Base-by-base conservation (phyloP, 2,888 invertebrate genomes). In the Morpho helenor region DNA sequence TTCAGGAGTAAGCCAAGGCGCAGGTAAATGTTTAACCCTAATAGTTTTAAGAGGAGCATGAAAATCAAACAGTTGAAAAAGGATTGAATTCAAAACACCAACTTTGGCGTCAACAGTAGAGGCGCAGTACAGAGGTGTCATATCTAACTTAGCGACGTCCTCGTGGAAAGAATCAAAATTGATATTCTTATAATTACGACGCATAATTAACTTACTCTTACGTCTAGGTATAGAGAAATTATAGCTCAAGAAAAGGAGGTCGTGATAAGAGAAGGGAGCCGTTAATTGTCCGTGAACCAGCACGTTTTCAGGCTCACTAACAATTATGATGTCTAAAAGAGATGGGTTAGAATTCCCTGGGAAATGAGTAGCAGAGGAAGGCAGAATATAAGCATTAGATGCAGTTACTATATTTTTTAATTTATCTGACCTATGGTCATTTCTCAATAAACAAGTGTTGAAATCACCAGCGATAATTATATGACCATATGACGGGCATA, bases 391-490 rank as follows among this genome's bases (percentile, higher is more conserved):
- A 16, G 59, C 9, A 16, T 57, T 59, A 44, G 10, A 49, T 16
- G 62, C 51, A n/a, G 51, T 9, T n/a, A 59, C 40, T 8, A 57
- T 8, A 31, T 47, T 49, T 43, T 56, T 16, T 44, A 62, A 16
- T n/a, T n/a, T n/a, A n/a, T n/a, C n/a, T n/a, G n/a, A n/a, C n/a
- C n/a, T n/a, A n/a, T n/a, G n/a, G n/a, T n/a, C n/a, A n/a, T n/a
- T n/a, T n/a, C n/a, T n/a, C n/a, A n/a, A n/a, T n/a, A n/a, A n/a
- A n/a, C n/a, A n/a, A n/a, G n/a, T n/a, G n/a, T n/a, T n/a, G n/a
- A n/a, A n/a, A n/a, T n/a, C n/a, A n/a, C n/a, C n/a, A n/a, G 57
- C 50, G 9, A 57, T 43, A 9, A 61, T 61, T 8, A 41, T 31
- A 41, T 61, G 46, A 8, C n/a, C 39, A 46, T 53, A 53, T n/a